Evolutionary conservation across 2,888 invertebrate species (phyloP).

Genomic region (Psylliodes chrysocephalus): DNA sequence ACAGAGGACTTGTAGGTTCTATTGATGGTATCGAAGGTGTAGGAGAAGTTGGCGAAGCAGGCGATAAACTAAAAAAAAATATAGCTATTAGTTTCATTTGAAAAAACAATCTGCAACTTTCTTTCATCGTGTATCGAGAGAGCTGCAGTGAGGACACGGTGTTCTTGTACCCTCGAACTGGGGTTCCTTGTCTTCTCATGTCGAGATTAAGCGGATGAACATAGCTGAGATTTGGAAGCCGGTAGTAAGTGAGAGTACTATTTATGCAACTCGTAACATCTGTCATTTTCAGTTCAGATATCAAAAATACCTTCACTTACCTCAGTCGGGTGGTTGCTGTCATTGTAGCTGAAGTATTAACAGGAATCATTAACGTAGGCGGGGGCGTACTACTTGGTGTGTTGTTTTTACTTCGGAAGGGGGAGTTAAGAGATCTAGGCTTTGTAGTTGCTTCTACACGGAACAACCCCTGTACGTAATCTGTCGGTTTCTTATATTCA

Average conservation of each 20-base stretch:
- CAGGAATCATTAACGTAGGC: slow-evolving; percentile 53
- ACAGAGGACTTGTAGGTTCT: slow-evolving; percentile 66
- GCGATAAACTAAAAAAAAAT: slow-evolving; percentile 46
- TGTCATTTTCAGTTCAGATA: background rate
- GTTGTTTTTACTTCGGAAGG: slow-evolving; percentile 60
- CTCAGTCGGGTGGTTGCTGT: slow-evolving; percentile 47
- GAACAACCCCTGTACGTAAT: slow-evolving; percentile 76
- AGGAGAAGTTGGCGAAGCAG: slow-evolving; percentile 41
- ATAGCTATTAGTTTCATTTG: too few species aligned
- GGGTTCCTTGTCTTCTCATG: too few species aligned
- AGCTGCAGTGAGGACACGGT: too few species aligned
- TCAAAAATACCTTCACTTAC: slow-evolving; percentile 42
- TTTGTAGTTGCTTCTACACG: slow-evolving; percentile 68
- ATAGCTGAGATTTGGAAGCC: too few species aligned
- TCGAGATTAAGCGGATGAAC: too few species aligned
- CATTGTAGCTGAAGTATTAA: slow-evolving; percentile 39
- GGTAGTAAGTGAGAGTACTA: too few species aligned
- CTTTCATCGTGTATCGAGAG: too few species aligned
- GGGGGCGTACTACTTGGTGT: slow-evolving; percentile 60
- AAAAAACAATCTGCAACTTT: too few species aligned
- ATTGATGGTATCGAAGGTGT: slow-evolving; percentile 42
- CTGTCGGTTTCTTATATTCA: slow-evolving; percentile 75
- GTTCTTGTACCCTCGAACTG: too few species aligned
- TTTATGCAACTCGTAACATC: too few species aligned
- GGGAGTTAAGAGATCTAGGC: slow-evolving; percentile 64